A percentile compares a stretch with the other conserved stretches of the same genome.
Conservation (phyloP, 2,888 invertebrate species). For the Drosophila eohydei region DNA sequence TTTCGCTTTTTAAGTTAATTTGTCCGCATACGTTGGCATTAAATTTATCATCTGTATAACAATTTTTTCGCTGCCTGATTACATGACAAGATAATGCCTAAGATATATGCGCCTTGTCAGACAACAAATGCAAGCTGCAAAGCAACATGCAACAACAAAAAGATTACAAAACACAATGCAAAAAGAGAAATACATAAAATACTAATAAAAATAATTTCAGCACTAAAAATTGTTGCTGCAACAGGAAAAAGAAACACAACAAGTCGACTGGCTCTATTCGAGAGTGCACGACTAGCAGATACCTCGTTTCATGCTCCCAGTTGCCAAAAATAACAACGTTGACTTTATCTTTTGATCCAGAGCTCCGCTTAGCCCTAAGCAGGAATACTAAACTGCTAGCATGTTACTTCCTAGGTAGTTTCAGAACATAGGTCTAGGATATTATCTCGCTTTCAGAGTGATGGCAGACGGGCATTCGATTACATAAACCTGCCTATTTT, state of each 20-base stretch:
- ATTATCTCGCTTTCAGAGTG: too few species aligned
- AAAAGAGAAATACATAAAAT: constrained; percentile 40
- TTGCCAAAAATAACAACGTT: too few species aligned
- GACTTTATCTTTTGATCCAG: too few species aligned
- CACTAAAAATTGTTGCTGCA: constrained; percentile 50
- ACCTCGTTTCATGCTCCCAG: too few species aligned
- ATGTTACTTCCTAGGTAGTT: too few species aligned
- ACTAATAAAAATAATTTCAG: constrained; percentile 64
- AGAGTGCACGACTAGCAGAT: neutral
- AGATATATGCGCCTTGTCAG: constrained; percentile 78
- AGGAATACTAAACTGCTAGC: too few species aligned
- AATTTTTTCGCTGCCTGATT: constrained; percentile 50
- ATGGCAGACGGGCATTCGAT: neutral
- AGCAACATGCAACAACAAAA: constrained; percentile 49
- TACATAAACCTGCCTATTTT: neutral
- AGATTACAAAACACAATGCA: constrained; percentile 35
- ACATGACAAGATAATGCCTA: constrained; percentile 76
- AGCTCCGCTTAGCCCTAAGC: too few species aligned
- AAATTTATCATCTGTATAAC: constrained; percentile 43
- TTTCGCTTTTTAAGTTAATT: constrained; percentile 44
- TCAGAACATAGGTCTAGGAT: too few species aligned
- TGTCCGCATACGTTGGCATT: constrained; percentile 33
- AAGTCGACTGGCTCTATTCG: constrained; percentile 3
- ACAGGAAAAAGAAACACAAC: constrained; percentile 28
- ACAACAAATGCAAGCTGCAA: constrained; percentile 55